phyloP scores from a whole-genome alignment of 2,797 vertebrate species.

The Smutsia temminckii region DNA sequence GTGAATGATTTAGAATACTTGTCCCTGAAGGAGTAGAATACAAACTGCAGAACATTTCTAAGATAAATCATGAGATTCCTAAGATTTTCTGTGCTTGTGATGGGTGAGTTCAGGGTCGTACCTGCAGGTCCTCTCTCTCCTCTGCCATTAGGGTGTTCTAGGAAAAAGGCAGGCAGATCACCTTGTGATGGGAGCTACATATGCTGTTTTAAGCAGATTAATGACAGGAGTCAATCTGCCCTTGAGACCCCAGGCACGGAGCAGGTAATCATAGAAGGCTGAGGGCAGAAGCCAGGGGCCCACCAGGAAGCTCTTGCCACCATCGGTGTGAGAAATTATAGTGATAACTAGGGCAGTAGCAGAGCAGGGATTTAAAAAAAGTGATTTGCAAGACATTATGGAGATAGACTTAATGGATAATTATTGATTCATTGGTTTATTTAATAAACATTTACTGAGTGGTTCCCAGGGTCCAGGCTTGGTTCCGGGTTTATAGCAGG shows the following conservation, averaged over 20 bases:
- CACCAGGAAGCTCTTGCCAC: not conserved
- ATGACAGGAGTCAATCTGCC: not conserved
- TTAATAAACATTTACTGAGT: conserved; percentile 40
- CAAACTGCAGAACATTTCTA: not conserved
- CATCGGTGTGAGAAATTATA: not conserved
- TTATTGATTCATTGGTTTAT: conserved; percentile 13
- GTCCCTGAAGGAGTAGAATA: conserved; percentile 3
- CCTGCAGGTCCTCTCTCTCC: not conserved
- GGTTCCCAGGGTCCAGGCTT: not conserved
- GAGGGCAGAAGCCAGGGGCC: not conserved
- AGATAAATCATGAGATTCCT: not conserved
- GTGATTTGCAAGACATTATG: not conserved
- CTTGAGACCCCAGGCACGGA: not conserved
- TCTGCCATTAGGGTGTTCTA: not conserved
- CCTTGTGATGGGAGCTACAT: not conserved
- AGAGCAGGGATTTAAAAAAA: not conserved
- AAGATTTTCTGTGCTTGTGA: not conserved
- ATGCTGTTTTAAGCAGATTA: not conserved
- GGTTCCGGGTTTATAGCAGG: not conserved
- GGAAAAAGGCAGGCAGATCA: not conserved
- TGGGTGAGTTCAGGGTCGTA: not conserved
- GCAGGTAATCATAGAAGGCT: not conserved
- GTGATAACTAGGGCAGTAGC: not conserved
- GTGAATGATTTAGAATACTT: conserved; percentile 51
- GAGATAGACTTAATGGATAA: not conserved